A percentile compares a stretch with the other conserved stretches of the same genome.
Evolutionary conservation across 2,113 vertebrate species (phyloP).

Genomic region (Cephalopholis sonnerati): DNA sequence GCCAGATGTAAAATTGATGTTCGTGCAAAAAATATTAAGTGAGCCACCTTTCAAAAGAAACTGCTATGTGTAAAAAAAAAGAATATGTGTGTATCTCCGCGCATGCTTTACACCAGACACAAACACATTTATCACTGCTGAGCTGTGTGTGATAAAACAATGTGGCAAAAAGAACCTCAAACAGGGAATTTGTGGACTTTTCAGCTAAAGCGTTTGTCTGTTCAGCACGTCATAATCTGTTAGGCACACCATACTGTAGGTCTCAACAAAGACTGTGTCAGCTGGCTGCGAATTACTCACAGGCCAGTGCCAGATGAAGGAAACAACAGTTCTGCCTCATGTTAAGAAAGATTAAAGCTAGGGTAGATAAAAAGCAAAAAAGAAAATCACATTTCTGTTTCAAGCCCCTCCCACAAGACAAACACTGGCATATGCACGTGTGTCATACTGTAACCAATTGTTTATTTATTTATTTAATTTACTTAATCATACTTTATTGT

Average conservation of each 20-base stretch:
- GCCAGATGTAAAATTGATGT: constrained; percentile 30
- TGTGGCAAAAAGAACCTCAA: background rate
- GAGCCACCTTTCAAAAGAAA: constrained; percentile 12
- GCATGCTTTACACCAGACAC: background rate
- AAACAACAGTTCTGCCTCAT: background rate
- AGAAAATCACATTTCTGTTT: too few relatives aligned
- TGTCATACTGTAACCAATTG: too few relatives aligned
- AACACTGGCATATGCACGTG: too few relatives aligned
- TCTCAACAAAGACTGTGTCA: background rate
- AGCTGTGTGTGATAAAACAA: constrained; percentile 11
- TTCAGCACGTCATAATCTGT: background rate
- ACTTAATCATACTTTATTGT: too few relatives aligned
- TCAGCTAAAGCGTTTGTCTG: background rate
- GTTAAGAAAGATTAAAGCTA: background rate
- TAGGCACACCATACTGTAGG: background rate
- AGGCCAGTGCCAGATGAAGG: background rate
- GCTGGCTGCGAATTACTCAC: background rate
- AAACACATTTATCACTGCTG: constrained; percentile 24
- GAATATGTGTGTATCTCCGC: background rate
- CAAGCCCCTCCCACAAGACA: too few relatives aligned
- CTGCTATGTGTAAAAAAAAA: background rate
- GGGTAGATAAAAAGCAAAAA: too few relatives aligned
- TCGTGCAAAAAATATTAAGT: background rate
- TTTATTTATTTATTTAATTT: too few relatives aligned
- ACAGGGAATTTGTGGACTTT: background rate